Evolutionary conservation across 2,113 vertebrate species (phyloP).

Genomic region (Osmerus mordax): DNA sequence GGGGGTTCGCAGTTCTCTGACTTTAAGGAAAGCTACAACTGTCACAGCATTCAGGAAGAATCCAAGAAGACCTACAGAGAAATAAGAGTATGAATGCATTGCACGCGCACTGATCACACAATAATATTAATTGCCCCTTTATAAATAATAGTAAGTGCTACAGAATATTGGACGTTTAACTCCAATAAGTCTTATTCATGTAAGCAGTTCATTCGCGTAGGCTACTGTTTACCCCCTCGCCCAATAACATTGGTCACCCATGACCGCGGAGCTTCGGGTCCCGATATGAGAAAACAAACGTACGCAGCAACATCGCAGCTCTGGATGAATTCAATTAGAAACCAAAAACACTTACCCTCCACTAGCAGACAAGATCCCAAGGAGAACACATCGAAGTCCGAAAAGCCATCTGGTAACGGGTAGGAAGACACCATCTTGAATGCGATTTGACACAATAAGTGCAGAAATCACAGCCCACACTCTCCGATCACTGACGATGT

Average conservation of each 20-base stretch:
- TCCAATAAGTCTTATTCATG: neutral
- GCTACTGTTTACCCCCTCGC: neutral
- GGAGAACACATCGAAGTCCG: conserved; percentile 90
- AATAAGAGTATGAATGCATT: conserved; percentile 4
- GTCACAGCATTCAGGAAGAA: conserved; percentile 89
- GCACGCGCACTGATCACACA: neutral
- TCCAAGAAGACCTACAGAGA: conserved; percentile 83
- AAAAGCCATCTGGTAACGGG: conserved; percentile 84
- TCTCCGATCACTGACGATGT: conserved; percentile 41
- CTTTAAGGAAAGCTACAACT: conserved; percentile 86
- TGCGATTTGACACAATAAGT: conserved; percentile 38
- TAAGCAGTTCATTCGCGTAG: too few species aligned
- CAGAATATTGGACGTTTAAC: neutral
- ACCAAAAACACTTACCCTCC: conserved; percentile 82
- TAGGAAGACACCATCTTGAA: conserved; percentile 80
- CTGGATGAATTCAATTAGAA: conserved; percentile 12
- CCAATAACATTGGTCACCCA: neutral
- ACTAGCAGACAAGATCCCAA: conserved; percentile 86
- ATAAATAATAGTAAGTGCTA: neutral
- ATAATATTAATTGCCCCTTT: neutral
- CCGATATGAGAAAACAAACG: neutral
- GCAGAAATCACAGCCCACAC: conserved; percentile 49
- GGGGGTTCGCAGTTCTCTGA: conserved; percentile 84
- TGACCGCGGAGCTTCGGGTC: neutral
- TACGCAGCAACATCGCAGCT: neutral